phyloP scores from a whole-genome alignment of 2,797 vertebrate species.

The Rhinogobio ventralis region DNA sequence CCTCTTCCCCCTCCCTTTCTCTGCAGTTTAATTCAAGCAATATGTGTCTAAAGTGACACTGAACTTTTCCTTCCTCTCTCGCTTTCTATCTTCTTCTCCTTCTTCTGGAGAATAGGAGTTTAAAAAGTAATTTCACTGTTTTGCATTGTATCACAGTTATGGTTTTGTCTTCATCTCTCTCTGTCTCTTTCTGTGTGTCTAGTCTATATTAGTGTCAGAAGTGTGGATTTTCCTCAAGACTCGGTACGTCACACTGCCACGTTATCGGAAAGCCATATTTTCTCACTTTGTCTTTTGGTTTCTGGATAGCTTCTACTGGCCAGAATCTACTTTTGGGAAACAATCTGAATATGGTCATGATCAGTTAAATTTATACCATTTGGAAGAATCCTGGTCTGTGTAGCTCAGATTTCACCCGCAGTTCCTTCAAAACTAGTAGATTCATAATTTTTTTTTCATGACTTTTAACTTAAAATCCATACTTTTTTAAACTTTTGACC shows the following conservation, averaged over 20 bases:
- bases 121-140: constrained; percentile 26
- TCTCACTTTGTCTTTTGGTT: constrained; percentile 15
- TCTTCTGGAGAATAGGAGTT: constrained; percentile 21
- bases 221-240: constrained; percentile 41
- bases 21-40: constrained; percentile 69
- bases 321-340: constrained; percentile 20
- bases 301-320: constrained; percentile 24
- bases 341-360: constrained; percentile 1
- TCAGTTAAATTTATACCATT: constrained; percentile 11
- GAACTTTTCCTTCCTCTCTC: constrained; percentile 27
- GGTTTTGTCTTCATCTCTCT: constrained; percentile 32
- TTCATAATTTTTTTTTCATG: neutral
- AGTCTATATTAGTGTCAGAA: constrained; percentile 16
- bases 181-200: constrained; percentile 3
- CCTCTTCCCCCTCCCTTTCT: constrained; percentile 57
- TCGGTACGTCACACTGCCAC: constrained; percentile 56
- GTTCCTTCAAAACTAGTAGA: neutral
- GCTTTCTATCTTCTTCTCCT: constrained; percentile 37
- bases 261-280: constrained; percentile 57
- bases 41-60: constrained; percentile 61
- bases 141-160: constrained; percentile 26
- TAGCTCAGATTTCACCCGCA: neutral
- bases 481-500: neutral
- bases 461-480: neutral
- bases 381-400: constrained; percentile 7